These are phyloP conservation scores for Glyphotaelius pellucidus DNA, from an alignment of 2,888 invertebrate species.

Conservation along the genomic window DNA sequence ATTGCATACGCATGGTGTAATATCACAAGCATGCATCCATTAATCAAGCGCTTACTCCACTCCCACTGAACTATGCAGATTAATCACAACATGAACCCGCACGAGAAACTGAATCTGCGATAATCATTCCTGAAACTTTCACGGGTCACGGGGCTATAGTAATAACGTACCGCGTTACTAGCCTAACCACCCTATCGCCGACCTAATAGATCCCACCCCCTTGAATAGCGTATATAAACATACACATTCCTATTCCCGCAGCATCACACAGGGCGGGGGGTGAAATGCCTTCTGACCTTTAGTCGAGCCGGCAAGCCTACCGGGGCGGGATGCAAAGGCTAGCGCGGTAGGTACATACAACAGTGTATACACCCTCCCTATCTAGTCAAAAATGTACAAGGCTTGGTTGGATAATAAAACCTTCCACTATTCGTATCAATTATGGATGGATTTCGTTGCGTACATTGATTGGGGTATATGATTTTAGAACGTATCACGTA, in stretches of 20 bases:
- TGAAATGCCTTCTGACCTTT: conserved; percentile 40
- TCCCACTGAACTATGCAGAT: conserved; percentile 19
- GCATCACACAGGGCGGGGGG: not conserved
- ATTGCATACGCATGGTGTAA: too few species aligned
- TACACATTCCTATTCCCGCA: not conserved
- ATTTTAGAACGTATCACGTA: not conserved
- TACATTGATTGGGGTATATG: not conserved
- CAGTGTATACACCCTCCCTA: not conserved
- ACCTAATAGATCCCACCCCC: not conserved
- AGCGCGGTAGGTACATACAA: not conserved
- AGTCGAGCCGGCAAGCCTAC: not conserved
- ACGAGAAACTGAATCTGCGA: conserved; percentile 17
- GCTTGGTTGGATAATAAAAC: not conserved
- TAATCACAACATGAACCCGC: not conserved
- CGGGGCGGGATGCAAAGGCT: not conserved
- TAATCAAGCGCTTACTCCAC: not conserved
- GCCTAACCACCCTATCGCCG: not conserved
- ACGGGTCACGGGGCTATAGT: conserved; percentile 42
- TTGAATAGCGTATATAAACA: not conserved
- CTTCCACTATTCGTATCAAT: not conserved
- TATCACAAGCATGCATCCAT: too few species aligned
- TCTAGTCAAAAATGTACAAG: not conserved
- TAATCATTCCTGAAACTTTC: conserved; percentile 43
- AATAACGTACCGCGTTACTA: not conserved
- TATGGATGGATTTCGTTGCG: not conserved